Evolutionary conservation across 2,888 invertebrate species (phyloP), one percentile per base, ranked within the genome.

Genomic region (Anaspis maculata): DNA sequence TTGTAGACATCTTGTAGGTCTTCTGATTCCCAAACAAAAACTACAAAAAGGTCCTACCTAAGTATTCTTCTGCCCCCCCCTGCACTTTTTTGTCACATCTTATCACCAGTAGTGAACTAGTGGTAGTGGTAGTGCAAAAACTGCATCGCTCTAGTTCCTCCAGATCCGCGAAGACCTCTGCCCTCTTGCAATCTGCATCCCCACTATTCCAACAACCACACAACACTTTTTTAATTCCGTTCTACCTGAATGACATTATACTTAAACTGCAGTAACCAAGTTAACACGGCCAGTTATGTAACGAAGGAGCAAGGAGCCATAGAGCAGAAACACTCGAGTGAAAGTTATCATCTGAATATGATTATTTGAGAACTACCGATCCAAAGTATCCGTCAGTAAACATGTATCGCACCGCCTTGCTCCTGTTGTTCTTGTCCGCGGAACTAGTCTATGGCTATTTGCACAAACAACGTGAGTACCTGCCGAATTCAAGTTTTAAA

Each of bases 401-500:
- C 52, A 52, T 57, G 56, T 45, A 46, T 41, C 42, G 46, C 37
- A 42, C 43, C 37, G 41, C 40, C 40, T 37, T 55, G 39, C 27
- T 55, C 34, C 35, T 49, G 34, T 51, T 10, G 24, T 10, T 10
- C 10, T 24, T 42, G 39, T 36, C 44, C 15, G 11, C 28, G 16
- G 45, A 49, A 11, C 34, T 47, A 25, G 51, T 32, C 26, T 39
- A 35, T 30, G 51, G 47, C 30, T 49, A 51, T 37, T 42, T 58
- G 35, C 46, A 52, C 13, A 37, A 50, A 37, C 54, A 58, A 48
- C 57, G 59, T 59, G 42, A 60, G 59, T 46, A 25, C 2, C 15
- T 12, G 11, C 11, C 12, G 9, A 11, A 6, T 11, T 7, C 2
- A 15, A n/a, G 15, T 28, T 15, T 16, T 15, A 11, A 11, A 15